Base-by-base conservation (phyloP, 1,140 invertebrate genomes). In the Drosophila subpulchrella region DNA sequence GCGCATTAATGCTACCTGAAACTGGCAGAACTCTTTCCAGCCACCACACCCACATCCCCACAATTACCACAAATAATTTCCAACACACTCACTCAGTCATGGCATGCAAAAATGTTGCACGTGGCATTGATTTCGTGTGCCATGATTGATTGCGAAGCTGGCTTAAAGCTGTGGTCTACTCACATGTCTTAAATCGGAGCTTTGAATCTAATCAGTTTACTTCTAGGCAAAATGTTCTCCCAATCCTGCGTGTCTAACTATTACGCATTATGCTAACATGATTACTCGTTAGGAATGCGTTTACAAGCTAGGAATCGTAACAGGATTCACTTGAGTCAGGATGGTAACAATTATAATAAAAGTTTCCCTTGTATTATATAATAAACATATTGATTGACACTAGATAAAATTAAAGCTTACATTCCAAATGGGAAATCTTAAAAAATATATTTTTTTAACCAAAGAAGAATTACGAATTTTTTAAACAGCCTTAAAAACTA, bases 31-130 rank as follows among this genome's bases (percentile, higher is more conserved):
- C 65, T 68, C 65, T 58, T 71, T 56, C 11, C 17, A 15, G 4
- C 11, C 32, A 11, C 32, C 17, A 20, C 13, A 1, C 20, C 15
- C 32, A 41, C 66, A 71, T 15, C 8, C 15, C 17, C 36, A 42
- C 51, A 72, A 71, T 71, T 58, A 58, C 68, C 68, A 50, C 66
- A 72, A 72, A 72, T 72, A 71, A 72, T 70, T 72, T 71, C 27
- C 15, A 57, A 39, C 53, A 36, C 66, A 71, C 50, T 36, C 38
- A 34, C 10, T 30, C 17, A 41, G 27, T 34, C 63, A 42, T 51
- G 15, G 11, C 62, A 65, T 67, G 63, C 66, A 71, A 71, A 70
- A 50, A 50, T 50, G 20, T 72, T 71, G 68, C 68, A 72, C 68
- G 68, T 58, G 66, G 66, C 66, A 58, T 58, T 72, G 68, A 72